A percentile compares a stretch with the other conserved stretches of the same genome.
Conservation (phyloP, 1,140 invertebrate genomes). For the Lepidurus arcticus region DNA sequence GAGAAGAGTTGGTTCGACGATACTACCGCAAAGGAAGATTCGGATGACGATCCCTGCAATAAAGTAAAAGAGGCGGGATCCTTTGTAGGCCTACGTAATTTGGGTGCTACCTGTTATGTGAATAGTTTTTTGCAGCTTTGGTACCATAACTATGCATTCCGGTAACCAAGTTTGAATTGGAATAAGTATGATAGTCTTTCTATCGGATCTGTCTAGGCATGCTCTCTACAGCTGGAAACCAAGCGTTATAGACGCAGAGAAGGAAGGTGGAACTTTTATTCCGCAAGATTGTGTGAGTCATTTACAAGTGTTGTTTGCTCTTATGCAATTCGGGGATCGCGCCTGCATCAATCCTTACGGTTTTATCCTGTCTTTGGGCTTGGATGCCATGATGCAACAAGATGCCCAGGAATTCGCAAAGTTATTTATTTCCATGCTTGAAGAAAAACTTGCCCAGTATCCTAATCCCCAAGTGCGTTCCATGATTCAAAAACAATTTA, state of each 20-base stretch:
- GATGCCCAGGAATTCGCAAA: constrained; percentile 71
- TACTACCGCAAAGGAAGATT: constrained; percentile 41
- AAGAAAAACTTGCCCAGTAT: constrained; percentile 51
- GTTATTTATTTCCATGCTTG: constrained; percentile 58
- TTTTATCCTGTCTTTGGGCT: constrained; percentile 56
- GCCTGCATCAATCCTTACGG: constrained; percentile 58
- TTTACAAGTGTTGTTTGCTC: constrained; percentile 61
- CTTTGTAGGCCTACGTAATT: constrained; percentile 62
- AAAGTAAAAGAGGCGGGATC: constrained; percentile 45
- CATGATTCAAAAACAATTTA: constrained; percentile 56
- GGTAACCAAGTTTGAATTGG: constrained; percentile 42
- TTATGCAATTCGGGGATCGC: constrained; percentile 51
- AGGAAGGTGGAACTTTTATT: constrained; percentile 28
- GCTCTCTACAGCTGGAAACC: constrained; percentile 26
- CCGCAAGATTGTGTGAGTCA: constrained; percentile 50
- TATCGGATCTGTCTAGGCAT: not conserved
- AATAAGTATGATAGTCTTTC: not conserved
- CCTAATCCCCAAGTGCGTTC: constrained; percentile 45
- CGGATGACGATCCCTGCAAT: constrained; percentile 35
- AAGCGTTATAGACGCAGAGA: not conserved
- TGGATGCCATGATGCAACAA: constrained; percentile 59
- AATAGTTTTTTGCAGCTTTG: constrained; percentile 67
- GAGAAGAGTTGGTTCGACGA: constrained; percentile 51
- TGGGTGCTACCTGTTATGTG: constrained; percentile 68
- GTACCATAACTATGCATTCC: constrained; percentile 63